A percentile compares a stretch with the other conserved stretches of the same genome.
These are phyloP conservation scores for Numida meleagris DNA, from an alignment of 2,113 vertebrate species.

Conservation along the genomic window DNA sequence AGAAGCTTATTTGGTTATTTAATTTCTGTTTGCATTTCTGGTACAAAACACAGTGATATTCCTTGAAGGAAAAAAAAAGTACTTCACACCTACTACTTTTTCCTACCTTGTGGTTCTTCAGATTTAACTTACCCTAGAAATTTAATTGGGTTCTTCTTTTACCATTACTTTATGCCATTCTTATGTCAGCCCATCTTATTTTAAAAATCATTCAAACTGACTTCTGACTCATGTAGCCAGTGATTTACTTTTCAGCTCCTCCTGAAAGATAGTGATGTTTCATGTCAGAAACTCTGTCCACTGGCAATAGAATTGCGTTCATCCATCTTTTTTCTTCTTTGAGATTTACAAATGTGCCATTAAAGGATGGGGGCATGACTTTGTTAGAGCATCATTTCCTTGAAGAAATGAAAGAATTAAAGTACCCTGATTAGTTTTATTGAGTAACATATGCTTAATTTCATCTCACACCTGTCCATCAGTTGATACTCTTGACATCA, in stretches of 20 bases:
- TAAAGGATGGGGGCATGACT: constrained; percentile 27
- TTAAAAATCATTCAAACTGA: constrained; percentile 39
- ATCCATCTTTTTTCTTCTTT: constrained; percentile 19
- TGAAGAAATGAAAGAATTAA: constrained; percentile 57
- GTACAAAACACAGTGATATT: neutral
- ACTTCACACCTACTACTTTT: neutral
- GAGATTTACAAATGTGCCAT: constrained; percentile 33
- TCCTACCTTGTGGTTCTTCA: neutral
- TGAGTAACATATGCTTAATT: neutral
- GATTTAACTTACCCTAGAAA: neutral
- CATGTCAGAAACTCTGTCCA: constrained; percentile 35
- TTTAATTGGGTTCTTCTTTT: constrained; percentile 13
- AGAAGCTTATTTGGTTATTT: neutral
- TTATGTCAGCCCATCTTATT: constrained; percentile 37
- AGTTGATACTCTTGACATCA: constrained; percentile 16
- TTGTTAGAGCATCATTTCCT: constrained; percentile 58
- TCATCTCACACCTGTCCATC: neutral
- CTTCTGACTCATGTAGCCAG: constrained; percentile 48
- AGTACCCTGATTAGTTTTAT: constrained; percentile 14
- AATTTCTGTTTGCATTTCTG: neutral
- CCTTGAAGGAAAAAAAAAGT: neutral
- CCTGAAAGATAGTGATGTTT: constrained; percentile 18
- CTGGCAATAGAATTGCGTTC: constrained; percentile 3
- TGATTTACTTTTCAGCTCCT: constrained; percentile 56
- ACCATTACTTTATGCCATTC: neutral